Evolutionary conservation across 2,797 vertebrate genomes (phyloP).

Genomic region (Oophaga sylvatica): DNA sequence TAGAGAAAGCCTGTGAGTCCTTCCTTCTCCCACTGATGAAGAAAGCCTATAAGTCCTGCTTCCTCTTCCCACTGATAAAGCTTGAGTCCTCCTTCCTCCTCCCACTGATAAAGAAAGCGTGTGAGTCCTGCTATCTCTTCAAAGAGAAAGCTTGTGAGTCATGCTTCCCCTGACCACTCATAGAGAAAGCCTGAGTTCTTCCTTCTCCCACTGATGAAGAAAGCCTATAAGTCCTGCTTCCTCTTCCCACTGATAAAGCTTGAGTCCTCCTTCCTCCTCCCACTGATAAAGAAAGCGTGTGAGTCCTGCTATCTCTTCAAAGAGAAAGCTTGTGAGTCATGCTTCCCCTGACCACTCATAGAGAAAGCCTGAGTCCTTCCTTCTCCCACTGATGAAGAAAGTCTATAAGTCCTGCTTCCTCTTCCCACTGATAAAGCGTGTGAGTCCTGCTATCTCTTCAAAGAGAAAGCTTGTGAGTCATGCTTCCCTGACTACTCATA

Average conservation of each 20-base stretch:
- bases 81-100: too few relatives aligned
- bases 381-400: background rate
- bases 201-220: background rate
- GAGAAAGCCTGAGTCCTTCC: background rate
- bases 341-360: background rate
- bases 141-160: background rate
- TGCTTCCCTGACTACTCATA: too few relatives aligned
- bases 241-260: background rate
- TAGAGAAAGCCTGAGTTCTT: background rate
- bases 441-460: background rate
- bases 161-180: background rate
- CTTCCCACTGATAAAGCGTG: background rate
- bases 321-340: background rate
- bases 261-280: too few relatives aligned
- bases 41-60: too few relatives aligned
- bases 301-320: background rate
- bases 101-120: background rate
- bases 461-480: too few relatives aligned
- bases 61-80: background rate
- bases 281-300: background rate
- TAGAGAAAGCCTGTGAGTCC: too few relatives aligned
- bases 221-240: background rate
- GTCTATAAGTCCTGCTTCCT: background rate
- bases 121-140: background rate
- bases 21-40: background rate